Percentiles rank a stretch among this genome's conserved stretches.
These are phyloP conservation scores for Lithophane leautieri DNA, from an alignment of 2,888 invertebrate genomes.

Conservation along the genomic window DNA sequence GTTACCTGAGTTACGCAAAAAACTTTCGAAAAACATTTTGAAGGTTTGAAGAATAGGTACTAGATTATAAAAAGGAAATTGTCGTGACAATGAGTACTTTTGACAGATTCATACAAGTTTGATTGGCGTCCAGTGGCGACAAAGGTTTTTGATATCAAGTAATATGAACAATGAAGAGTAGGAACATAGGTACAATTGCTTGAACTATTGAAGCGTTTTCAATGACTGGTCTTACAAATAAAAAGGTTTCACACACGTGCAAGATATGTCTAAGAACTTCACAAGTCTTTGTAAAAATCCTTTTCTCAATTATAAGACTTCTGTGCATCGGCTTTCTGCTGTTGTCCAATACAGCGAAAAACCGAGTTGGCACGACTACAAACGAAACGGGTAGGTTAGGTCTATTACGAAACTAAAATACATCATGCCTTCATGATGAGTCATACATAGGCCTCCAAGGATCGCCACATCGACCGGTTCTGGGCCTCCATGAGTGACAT, in stretches of 20 bases:
- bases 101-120: constrained; percentile 71
- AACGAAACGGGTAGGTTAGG: background rate
- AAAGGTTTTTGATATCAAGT: constrained; percentile 42
- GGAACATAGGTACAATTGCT: constrained; percentile 4
- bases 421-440: background rate
- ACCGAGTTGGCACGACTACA: too few species aligned
- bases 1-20: constrained; percentile 79
- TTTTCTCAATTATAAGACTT: background rate
- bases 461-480: background rate
- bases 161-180: constrained; percentile 25
- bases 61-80: constrained; percentile 52
- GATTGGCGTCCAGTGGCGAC: constrained; percentile 72
- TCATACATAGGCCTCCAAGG: background rate
- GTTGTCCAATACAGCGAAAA: background rate
- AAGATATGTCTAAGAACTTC: background rate
- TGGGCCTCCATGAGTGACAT: background rate
- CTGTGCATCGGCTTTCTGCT: background rate
- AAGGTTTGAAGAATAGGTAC: constrained; percentile 56
- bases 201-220: constrained; percentile 9
- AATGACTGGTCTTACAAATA: background rate
- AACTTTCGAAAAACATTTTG: constrained; percentile 61
- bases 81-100: constrained; percentile 49
- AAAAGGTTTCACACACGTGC: constrained; percentile 24
- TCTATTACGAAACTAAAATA: background rate
- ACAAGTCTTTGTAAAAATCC: background rate